Percentiles rank a stretch among this genome's conserved stretches.
Evolutionary conservation across 1,140 invertebrate genomes (phyloP).

Genomic region (Drosophila dunni): DNA sequence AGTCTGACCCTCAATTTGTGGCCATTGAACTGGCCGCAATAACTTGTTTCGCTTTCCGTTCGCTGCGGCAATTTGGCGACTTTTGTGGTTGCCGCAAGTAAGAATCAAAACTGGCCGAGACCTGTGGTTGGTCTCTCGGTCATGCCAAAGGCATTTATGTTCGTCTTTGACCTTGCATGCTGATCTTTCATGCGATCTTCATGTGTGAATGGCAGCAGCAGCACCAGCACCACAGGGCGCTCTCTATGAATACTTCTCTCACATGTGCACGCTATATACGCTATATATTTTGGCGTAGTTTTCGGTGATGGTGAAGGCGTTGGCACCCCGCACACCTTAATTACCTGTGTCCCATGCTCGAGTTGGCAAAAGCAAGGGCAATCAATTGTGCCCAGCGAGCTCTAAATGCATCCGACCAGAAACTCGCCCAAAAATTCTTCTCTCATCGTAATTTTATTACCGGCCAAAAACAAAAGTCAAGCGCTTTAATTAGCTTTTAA

Average conservation of each 20-base stretch:
- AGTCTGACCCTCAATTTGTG: constrained; percentile 65
- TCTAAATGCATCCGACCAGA: constrained; percentile 77
- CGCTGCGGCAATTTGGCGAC: constrained; percentile 58
- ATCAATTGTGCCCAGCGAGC: constrained; percentile 65
- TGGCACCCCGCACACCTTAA: constrained; percentile 36
- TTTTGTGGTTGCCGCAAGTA: constrained; percentile 55
- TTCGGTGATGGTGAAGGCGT: constrained; percentile 11
- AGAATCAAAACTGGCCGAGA: constrained; percentile 38
- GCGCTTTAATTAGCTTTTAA: constrained; percentile 80
- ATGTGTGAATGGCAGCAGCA: constrained; percentile 60
- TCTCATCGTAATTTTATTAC: constrained; percentile 69
- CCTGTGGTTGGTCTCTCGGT: constrained; percentile 50
- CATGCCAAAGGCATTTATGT: constrained; percentile 69
- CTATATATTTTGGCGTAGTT: constrained; percentile 1
- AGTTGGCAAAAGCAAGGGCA: constrained; percentile 77
- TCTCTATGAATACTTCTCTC: constrained; percentile 10
- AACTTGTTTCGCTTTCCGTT: constrained; percentile 61
- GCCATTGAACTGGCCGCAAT: constrained; percentile 74
- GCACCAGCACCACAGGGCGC: constrained; percentile 66
- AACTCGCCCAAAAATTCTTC: constrained; percentile 61
- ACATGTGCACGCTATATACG: constrained; percentile 8
- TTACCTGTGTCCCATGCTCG: constrained; percentile 70
- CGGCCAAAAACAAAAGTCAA: constrained; percentile 57
- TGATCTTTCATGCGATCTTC: constrained; percentile 60
- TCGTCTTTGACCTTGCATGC: constrained; percentile 70